Evolutionary conservation across 2,797 vertebrate species (phyloP), one percentile per base, ranked within the genome.

Genomic region (Cossypha caffra): DNA sequence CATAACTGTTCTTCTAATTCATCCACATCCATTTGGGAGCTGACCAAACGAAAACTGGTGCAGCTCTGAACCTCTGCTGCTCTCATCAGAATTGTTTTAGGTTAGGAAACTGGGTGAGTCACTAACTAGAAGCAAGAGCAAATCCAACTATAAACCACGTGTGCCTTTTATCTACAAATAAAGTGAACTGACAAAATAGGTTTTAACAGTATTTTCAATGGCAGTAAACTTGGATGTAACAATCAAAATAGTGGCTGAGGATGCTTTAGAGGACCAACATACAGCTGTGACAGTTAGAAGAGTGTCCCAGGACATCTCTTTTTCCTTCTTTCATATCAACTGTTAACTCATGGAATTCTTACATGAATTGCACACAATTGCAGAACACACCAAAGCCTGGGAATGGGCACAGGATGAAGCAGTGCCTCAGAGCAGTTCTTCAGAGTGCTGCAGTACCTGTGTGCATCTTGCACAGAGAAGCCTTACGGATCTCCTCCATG

Each of bases 401-500:
- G 20, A 75, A 55, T 8, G 58, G 80, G 33, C 51, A 54, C 19
- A 69, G 66, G 42, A 45, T 35, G 73, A 54, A 77, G 43, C 37
- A 55, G 20, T 13, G 23, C 61, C 64, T 61, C 23, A 17, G 21
- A 63, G 29, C 7, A 21, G 2, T 18, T 63, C 81, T 66, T 33
- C 61, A 35, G 48, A 50, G 18, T 10, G 9, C 69, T 79, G 16
- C 13, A 31, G 33, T 5, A 58, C n/a, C 55, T 29, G 9, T 8
- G 16, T 4, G 3, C 20, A 15, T 29, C 75, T 33, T 54, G 51
- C 35, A 23, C 7, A 5, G 19, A 68, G 28, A 67, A 38, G 40
- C 31, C 23, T 61, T 5, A 4, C 2, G 0, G 2, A 16, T 13
- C 73, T 59, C 28, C 38, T n/a, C 42, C 5, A 0, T 4, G 28